These are phyloP conservation scores for Zaprionus inermis DNA, from an alignment of 1,140 invertebrate genomes.

Conservation along the genomic window DNA sequence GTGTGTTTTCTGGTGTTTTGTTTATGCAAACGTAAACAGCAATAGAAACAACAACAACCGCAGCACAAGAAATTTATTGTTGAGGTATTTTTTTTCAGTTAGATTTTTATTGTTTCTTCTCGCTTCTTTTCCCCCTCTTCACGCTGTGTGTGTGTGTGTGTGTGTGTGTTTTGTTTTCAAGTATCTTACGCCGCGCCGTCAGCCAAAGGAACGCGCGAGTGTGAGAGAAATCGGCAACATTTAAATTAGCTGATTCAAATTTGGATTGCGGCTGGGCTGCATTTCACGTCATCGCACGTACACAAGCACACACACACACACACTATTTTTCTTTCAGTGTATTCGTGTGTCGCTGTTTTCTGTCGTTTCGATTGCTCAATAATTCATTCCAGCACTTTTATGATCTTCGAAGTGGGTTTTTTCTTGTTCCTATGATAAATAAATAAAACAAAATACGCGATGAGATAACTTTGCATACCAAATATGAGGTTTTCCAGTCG, in stretches of 20 bases:
- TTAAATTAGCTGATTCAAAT: slow-evolving; percentile 75
- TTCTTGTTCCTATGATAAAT: slow-evolving; percentile 44
- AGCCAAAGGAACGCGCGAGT: slow-evolving; percentile 30
- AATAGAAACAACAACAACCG: slow-evolving; percentile 18
- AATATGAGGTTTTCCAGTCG: slow-evolving; percentile 14
- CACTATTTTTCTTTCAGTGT: slow-evolving; percentile 7
- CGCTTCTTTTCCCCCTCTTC: slow-evolving; percentile 2
- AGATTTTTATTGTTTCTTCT: slow-evolving; percentile 34
- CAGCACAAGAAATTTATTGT: slow-evolving; percentile 77
- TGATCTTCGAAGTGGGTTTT: slow-evolving; percentile 44
- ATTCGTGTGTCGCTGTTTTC: slow-evolving; percentile 41
- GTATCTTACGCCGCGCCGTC: slow-evolving; percentile 32
- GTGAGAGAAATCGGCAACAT: slow-evolving; percentile 58
- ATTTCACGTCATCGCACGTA: slow-evolving; percentile 55
- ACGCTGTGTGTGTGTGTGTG: slow-evolving; percentile 31
- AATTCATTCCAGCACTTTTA: slow-evolving; percentile 32
- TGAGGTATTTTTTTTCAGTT: slow-evolving; percentile 67
- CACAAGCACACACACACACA: neutral
- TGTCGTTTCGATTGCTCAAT: slow-evolving; percentile 72
- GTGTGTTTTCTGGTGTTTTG: slow-evolving; percentile 21
- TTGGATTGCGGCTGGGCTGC: slow-evolving; percentile 54
- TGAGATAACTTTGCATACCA: neutral
- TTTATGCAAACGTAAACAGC: slow-evolving; percentile 42
- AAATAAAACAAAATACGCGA: slow-evolving; percentile 30
- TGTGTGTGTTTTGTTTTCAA: slow-evolving; percentile 53